phyloP scores from a whole-genome alignment of 2,797 vertebrate species.

The Acridotheres tristis region DNA sequence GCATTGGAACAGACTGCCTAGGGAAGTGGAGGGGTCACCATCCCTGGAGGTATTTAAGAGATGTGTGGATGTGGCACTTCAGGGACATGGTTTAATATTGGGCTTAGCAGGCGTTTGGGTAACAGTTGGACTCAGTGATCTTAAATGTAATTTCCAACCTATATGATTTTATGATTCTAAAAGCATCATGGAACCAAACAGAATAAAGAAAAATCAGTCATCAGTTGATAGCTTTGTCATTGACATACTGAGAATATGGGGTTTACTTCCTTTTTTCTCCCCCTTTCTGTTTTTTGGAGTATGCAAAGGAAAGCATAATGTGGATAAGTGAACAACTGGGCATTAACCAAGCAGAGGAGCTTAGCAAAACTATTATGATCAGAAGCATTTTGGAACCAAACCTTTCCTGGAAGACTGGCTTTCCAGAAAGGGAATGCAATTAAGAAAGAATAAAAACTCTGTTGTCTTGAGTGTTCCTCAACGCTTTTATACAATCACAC shows the following conservation, averaged over 20 bases:
- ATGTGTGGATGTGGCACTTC: neutral
- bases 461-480: neutral
- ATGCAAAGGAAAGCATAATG: neutral
- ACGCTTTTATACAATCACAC: neutral
- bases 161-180: neutral
- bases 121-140: neutral
- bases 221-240: neutral
- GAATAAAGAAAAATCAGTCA: neutral
- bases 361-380: neutral
- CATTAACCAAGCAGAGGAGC: neutral
- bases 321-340: neutral
- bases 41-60: neutral
- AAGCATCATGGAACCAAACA: neutral
- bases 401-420: neutral
- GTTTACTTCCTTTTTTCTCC: neutral
- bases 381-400: neutral
- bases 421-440: neutral
- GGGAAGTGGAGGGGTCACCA: neutral
- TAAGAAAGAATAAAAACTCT: neutral
- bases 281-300: fast-evolving
- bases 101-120: neutral
- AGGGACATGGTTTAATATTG: neutral
- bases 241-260: neutral
- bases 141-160: neutral
- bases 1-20: neutral